Conservation (phyloP, 1,140 invertebrate species). For the Cydia pomonella region DNA sequence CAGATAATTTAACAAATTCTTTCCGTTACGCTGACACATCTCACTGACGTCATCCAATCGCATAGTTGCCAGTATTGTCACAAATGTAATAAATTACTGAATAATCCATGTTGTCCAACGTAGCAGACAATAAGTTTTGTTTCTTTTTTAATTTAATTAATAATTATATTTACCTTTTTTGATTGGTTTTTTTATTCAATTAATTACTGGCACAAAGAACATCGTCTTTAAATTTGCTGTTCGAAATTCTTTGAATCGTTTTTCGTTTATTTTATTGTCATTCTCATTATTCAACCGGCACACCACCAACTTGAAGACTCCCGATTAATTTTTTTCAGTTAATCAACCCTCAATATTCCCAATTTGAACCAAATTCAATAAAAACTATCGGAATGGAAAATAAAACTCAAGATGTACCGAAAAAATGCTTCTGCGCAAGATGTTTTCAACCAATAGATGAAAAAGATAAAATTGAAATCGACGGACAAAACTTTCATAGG, state of each 20-base stretch:
- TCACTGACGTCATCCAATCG: slow-evolving; percentile 3
- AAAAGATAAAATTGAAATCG: slow-evolving; percentile 67
- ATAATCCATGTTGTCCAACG: neutral
- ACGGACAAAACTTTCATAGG: slow-evolving; percentile 68
- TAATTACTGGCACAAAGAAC: neutral
- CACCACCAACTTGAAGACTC: slow-evolving; percentile 9
- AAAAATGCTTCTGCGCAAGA: slow-evolving; percentile 70
- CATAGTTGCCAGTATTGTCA: neutral
- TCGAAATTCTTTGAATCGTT: slow-evolving; percentile 5
- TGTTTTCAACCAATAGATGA: slow-evolving; percentile 66
- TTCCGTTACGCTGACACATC: slow-evolving; percentile 25
- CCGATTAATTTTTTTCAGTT: slow-evolving; percentile 2
- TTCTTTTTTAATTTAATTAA: neutral
- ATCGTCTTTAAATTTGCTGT: neutral
- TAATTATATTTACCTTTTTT: neutral
- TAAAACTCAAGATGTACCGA: slow-evolving; percentile 51
- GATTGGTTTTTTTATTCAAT: neutral
- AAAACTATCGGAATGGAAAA: slow-evolving; percentile 55
- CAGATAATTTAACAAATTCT: slow-evolving; percentile 43
- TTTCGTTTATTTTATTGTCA: slow-evolving; percentile 1
- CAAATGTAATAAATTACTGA: neutral
- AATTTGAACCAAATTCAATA: slow-evolving; percentile 25
- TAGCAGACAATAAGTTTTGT: neutral
- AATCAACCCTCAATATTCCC: neutral
- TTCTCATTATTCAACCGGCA: slow-evolving; percentile 16